These are phyloP conservation scores for Pristionchus fissidentatus DNA, from an alignment of 2,888 invertebrate species.

Conservation along the genomic window DNA sequence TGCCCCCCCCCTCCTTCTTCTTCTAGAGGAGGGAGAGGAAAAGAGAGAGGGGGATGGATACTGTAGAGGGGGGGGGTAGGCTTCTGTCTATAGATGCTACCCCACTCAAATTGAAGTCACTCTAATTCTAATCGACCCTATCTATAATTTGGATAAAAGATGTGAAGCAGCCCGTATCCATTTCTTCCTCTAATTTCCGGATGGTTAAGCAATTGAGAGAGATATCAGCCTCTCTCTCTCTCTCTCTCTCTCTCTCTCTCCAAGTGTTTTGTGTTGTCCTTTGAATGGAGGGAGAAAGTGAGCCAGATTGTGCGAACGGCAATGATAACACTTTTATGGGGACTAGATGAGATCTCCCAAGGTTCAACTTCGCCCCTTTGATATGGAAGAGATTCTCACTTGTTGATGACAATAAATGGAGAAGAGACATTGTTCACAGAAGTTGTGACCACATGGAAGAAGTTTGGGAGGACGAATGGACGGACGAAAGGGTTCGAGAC, in stretches of 20 bases:
- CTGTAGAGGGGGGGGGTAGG: background rate
- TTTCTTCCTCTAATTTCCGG: background rate
- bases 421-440: constrained; percentile 69
- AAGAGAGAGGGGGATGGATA: background rate
- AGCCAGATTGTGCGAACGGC: background rate
- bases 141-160: background rate
- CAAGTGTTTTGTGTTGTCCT: constrained; percentile 3
- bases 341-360: background rate
- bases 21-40: background rate
- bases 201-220: background rate
- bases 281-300: background rate
- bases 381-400: no score
- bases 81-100: no score
- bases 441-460: constrained; percentile 73
- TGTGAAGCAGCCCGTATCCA: background rate
- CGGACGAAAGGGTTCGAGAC: constrained; percentile 59
- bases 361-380: no score
- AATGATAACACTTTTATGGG: constrained; percentile 5
- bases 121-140: no score
- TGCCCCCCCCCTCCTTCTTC: constrained; percentile 8
- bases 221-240: no score
- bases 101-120: no score
- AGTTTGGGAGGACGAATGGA: constrained; percentile 63
- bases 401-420: constrained; percentile 68
- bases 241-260: no score